Evolutionary conservation across 1,140 invertebrate genomes (phyloP).

Genomic region (Tetramorium simillimum): DNA sequence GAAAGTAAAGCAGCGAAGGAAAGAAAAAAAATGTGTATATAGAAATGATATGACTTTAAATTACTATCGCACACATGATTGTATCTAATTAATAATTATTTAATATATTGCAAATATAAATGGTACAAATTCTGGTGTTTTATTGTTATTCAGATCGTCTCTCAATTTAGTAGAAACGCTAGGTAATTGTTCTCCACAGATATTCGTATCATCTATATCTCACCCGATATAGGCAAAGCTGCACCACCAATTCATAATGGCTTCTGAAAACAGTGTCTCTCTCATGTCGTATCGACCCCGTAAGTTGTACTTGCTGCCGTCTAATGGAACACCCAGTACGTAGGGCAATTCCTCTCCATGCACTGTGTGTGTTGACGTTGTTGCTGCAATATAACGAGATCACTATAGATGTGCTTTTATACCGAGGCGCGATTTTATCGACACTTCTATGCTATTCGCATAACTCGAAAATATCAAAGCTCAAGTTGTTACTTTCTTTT

Average conservation of each 20-base stretch:
- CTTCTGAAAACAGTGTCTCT: slow-evolving; percentile 92
- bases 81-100: slow-evolving; percentile 82
- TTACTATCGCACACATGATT: slow-evolving; percentile 78
- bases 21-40: slow-evolving; percentile 78
- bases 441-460: slow-evolving; percentile 22
- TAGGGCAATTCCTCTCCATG: slow-evolving; percentile 97
- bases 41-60: slow-evolving; percentile 76
- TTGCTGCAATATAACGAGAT: slow-evolving; percentile 76
- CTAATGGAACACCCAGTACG: slow-evolving; percentile 95
- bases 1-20: slow-evolving; percentile 65
- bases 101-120: slow-evolving; percentile 82
- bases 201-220: slow-evolving; percentile 67
- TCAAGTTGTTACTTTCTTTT: slow-evolving; percentile 18
- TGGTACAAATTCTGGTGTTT: slow-evolving; percentile 55
- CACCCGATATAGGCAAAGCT: slow-evolving; percentile 96
- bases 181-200: not conserved
- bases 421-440: slow-evolving; percentile 41
- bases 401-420: slow-evolving; percentile 40
- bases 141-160: not conserved
- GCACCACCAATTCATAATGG: slow-evolving; percentile 94
- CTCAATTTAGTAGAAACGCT: not conserved
- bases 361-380: slow-evolving; percentile 85
- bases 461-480: slow-evolving; percentile 49
- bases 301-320: slow-evolving; percentile 90
- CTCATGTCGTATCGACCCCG: slow-evolving; percentile 90